Percentiles rank a stretch among this genome's conserved stretches.
Conservation (phyloP, 1,140 invertebrate species). For the Philotrypesis tridentata region DNA sequence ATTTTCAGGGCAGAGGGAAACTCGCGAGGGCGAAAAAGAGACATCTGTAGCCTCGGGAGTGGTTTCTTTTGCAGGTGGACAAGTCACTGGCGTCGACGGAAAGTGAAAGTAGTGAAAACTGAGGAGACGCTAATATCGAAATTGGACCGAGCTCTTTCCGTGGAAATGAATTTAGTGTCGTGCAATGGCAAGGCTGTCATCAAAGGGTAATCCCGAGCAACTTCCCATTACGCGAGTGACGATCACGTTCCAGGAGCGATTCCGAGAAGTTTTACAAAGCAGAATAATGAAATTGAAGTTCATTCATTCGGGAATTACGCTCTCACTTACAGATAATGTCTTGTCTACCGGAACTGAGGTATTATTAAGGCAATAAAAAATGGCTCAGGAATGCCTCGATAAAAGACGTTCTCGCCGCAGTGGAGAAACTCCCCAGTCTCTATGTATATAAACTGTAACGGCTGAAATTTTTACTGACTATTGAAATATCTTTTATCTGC, state of each 20-base stretch:
- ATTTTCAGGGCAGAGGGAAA: neutral
- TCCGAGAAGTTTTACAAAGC: neutral
- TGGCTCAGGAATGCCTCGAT: neutral
- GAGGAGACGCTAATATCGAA: neutral
- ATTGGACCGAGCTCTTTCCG: neutral
- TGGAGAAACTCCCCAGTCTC: neutral
- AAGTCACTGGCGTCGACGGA: neutral
- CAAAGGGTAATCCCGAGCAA: neutral
- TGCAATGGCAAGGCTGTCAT: neutral
- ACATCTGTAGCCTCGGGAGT: neutral
- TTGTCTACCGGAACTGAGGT: too few relatives aligned
- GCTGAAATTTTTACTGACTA: neutral
- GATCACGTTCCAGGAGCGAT: neutral
- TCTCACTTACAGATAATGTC: neutral
- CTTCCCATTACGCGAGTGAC: neutral
- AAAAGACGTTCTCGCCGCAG: neutral
- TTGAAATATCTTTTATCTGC: neutral
- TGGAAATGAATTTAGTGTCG: neutral
- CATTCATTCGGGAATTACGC: neutral
- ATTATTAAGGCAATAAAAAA: neutral
- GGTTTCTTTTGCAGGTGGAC: neutral
- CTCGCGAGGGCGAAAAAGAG: neutral
- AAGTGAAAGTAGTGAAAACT: slow-evolving; percentile 20
- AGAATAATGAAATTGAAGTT: neutral
- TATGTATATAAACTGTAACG: neutral